Percentiles rank a stretch among this genome's conserved stretches.
Evolutionary conservation across 2,888 invertebrate species (phyloP).

Genomic region (Meghimatium bilineatum): DNA sequence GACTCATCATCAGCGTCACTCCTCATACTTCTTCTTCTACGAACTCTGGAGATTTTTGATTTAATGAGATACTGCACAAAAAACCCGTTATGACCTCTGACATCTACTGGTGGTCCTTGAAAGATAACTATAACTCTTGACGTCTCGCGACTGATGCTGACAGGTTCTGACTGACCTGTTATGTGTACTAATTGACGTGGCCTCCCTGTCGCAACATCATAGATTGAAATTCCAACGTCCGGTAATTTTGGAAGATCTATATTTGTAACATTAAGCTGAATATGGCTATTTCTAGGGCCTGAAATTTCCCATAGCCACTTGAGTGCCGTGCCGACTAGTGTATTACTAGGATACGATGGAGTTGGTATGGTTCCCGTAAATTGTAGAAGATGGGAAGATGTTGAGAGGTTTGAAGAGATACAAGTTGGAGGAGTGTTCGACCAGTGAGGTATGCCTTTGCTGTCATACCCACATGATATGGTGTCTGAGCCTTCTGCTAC

Average conservation of each 20-base stretch:
- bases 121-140: conserved; percentile 23
- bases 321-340: background rate
- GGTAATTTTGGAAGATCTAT: conserved; percentile 9
- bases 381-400: background rate
- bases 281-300: background rate
- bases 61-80: conserved; percentile 27
- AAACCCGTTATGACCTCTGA: conserved; percentile 30
- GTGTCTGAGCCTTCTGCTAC: background rate
- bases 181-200: background rate
- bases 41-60: background rate
- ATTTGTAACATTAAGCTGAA: background rate
- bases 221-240: background rate
- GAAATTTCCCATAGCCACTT: conserved; percentile 39
- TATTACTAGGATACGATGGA: conserved; percentile 22
- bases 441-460: conserved; percentile 21
- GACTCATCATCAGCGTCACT: too few species aligned
- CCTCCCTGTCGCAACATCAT: background rate
- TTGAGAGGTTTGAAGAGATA: conserved; percentile 36
- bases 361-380: conserved; percentile 30
- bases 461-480: conserved; percentile 7
- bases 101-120: background rate
- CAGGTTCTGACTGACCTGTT: background rate
- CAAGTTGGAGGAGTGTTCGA: conserved; percentile 19
- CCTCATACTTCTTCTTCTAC: background rate
- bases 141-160: background rate